Conservation (phyloP, 2,113 vertebrate species). For the Nansenia antarctica region DNA sequence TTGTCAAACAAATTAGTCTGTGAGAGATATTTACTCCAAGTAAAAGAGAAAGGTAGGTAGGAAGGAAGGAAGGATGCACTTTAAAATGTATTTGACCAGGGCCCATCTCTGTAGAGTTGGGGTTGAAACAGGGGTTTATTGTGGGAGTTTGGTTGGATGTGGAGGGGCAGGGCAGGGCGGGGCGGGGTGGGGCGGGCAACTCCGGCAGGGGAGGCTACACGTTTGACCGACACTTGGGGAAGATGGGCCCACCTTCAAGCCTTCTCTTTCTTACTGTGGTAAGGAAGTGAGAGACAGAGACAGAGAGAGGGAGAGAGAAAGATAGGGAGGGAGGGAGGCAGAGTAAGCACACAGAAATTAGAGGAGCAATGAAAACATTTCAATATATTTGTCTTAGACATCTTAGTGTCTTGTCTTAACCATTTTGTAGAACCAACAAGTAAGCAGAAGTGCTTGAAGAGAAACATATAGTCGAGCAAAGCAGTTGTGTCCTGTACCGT, state of each 20-base stretch:
- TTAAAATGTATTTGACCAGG: too few species aligned
- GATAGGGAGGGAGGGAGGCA: too few species aligned
- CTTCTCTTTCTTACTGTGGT: constrained; percentile 93
- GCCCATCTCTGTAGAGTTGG: too few species aligned
- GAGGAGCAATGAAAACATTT: neutral
- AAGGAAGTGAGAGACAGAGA: constrained; percentile 16
- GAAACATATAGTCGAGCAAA: neutral
- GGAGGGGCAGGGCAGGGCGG: constrained; percentile 47
- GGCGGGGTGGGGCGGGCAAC: constrained; percentile 18
- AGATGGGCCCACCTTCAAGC: constrained; percentile 93
- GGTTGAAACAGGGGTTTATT: neutral
- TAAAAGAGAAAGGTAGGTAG: too few species aligned
- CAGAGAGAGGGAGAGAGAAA: too few species aligned
- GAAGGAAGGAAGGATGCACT: too few species aligned
- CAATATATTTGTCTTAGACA: neutral
- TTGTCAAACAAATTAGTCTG: too few species aligned
- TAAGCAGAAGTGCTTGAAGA: neutral
- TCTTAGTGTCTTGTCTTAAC: neutral
- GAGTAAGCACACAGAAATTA: neutral
- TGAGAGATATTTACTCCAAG: too few species aligned
- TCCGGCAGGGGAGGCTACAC: constrained; percentile 73
- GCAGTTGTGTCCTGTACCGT: neutral
- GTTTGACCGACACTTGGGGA: constrained; percentile 93
- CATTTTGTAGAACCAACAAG: neutral
- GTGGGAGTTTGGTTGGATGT: constrained; percentile 24